Conservation (phyloP, 2,888 invertebrate genomes). For the Oscheius onirici region DNA sequence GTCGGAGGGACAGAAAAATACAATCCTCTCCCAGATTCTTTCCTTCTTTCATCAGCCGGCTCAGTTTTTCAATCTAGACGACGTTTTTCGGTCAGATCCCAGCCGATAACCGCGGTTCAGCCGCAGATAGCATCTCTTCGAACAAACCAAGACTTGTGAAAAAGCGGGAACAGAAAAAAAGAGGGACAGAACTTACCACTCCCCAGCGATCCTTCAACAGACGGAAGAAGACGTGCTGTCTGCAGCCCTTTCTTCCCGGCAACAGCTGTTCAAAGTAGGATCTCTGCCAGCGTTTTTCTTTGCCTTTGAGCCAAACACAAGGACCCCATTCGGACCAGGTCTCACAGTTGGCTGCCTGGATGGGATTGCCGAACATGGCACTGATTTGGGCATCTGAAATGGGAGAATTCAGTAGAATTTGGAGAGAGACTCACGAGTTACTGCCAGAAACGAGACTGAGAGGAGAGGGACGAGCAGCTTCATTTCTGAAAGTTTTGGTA, state of each 20-base stretch:
- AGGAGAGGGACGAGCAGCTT: slow-evolving; percentile 11
- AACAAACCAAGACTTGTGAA: slow-evolving; percentile 1
- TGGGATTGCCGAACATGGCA: slow-evolving; percentile 69
- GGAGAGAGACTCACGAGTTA: slow-evolving; percentile 1
- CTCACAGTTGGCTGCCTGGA: slow-evolving; percentile 63
- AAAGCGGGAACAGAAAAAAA: slow-evolving; percentile 2
- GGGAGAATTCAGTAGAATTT: neutral
- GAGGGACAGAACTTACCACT: slow-evolving; percentile 48
- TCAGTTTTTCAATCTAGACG: neutral
- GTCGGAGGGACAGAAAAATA: neutral
- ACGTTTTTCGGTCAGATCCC: slow-evolving; percentile 27
- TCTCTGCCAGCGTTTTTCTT: slow-evolving; percentile 56
- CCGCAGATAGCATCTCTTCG: slow-evolving; percentile 8
- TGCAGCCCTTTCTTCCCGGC: slow-evolving; percentile 68
- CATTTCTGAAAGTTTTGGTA: neutral
- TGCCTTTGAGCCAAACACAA: slow-evolving; percentile 69
- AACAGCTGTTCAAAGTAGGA: slow-evolving; percentile 69
- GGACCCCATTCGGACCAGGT: slow-evolving; percentile 69
- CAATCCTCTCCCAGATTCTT: neutral
- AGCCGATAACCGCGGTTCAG: slow-evolving; percentile 9
- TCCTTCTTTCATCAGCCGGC: neutral
- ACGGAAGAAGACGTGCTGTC: slow-evolving; percentile 69
- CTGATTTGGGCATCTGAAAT: slow-evolving; percentile 60
- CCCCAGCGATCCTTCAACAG: slow-evolving; percentile 69
- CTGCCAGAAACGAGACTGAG: neutral